Evolutionary conservation across 1,140 invertebrate species (phyloP).

Genomic region (Phenacoccus solenopsis): DNA sequence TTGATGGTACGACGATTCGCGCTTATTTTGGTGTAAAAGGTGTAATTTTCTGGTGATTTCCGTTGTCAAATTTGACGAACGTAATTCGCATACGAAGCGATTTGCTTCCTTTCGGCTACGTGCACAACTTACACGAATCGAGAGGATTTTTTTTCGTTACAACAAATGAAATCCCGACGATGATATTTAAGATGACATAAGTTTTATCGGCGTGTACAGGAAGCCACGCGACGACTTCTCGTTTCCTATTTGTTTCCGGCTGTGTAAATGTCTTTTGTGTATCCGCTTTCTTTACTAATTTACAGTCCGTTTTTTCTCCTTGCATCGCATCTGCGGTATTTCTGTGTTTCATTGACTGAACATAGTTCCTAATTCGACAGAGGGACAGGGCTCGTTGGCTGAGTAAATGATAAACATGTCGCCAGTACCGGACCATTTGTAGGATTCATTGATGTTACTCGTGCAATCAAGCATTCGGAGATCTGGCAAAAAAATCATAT

Average conservation of each 20-base stretch:
- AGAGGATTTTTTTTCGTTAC: neutral
- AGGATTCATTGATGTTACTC: neutral
- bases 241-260: conserved; percentile 1
- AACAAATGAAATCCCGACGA: neutral
- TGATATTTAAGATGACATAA: neutral
- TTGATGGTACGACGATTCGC: neutral
- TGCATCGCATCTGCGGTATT: no score
- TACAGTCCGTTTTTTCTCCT: no score
- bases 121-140: neutral
- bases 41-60: neutral
- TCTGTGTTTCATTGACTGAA: no score
- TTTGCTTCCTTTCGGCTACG: neutral
- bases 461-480: neutral
- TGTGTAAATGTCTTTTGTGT: neutral
- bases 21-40: neutral
- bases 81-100: neutral
- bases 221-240: neutral
- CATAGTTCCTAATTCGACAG: no score
- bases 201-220: no score
- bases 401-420: neutral
- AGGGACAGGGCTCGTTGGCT: neutral
- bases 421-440: no score
- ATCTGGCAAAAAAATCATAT: neutral
- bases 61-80: neutral
- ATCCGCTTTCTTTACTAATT: neutral